phyloP scores from a whole-genome alignment of 2,797 vertebrate genomes.

The Neosalanx taihuensis region DNA sequence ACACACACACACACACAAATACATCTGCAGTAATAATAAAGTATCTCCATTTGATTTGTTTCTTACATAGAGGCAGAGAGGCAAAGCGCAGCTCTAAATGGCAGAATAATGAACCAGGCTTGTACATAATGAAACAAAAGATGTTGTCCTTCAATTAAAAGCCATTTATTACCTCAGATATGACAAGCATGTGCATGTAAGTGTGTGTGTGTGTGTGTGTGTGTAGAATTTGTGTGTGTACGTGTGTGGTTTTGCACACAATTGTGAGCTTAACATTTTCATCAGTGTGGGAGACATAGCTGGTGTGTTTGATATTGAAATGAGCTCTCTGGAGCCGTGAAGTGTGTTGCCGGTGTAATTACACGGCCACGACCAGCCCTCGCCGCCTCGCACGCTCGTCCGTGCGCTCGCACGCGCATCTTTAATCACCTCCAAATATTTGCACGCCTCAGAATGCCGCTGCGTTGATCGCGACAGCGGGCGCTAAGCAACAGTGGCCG shows the following conservation, averaged over 20 bases:
- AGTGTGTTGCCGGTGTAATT: slow-evolving; percentile 64
- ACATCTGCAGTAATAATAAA: slow-evolving; percentile 40
- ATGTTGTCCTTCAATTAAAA: slow-evolving; percentile 69
- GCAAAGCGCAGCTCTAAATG: slow-evolving; percentile 42
- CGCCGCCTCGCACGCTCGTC: slow-evolving; percentile 10
- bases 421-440: slow-evolving; percentile 63
- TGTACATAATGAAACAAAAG: slow-evolving; percentile 74
- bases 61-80: slow-evolving; percentile 41
- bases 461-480: slow-evolving; percentile 51
- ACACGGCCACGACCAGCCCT: slow-evolving; percentile 54
- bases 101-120: slow-evolving; percentile 59
- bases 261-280: neutral
- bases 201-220: slow-evolving; percentile 12
- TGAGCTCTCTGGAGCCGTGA: slow-evolving; percentile 49
- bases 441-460: slow-evolving; percentile 52
- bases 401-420: slow-evolving; percentile 16
- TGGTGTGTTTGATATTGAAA: slow-evolving; percentile 60
- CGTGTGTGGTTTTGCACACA: neutral
- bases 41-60: slow-evolving; percentile 56
- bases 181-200: slow-evolving; percentile 10
- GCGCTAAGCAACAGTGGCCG: neutral
- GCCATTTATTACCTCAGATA: slow-evolving; percentile 45
- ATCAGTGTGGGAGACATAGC: slow-evolving; percentile 48
- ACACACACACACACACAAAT: slow-evolving; percentile 12
- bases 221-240: slow-evolving; percentile 19